Evolutionary conservation across 2,888 invertebrate species (phyloP).

Genomic region (Phorcus lineatus): DNA sequence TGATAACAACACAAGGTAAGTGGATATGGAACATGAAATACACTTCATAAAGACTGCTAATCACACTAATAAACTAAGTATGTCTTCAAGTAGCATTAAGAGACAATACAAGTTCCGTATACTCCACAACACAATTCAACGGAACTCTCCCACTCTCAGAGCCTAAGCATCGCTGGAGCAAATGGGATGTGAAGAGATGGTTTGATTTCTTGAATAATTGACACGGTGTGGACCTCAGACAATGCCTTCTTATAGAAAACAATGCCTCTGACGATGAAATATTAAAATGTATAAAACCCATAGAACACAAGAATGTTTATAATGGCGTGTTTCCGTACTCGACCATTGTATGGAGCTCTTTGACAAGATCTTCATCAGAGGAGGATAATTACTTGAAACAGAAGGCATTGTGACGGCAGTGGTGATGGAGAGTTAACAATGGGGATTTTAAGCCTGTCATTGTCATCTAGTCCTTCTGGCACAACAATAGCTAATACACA

Average conservation of each 20-base stretch:
- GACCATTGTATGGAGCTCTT: not conserved
- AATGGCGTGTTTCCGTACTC: not conserved
- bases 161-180: not conserved
- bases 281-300: slow-evolving; percentile 5
- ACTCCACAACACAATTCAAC: too few relatives aligned
- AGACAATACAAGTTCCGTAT: too few relatives aligned
- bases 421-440: not conserved
- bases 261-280: not conserved
- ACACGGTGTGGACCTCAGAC: not conserved
- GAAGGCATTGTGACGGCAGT: not conserved
- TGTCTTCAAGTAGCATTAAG: too few relatives aligned
- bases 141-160: too few relatives aligned
- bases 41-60: too few relatives aligned
- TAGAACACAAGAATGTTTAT: not conserved
- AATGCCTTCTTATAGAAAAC: not conserved
- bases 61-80: too few relatives aligned
- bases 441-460: not conserved
- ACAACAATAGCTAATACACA: slow-evolving; percentile 6
- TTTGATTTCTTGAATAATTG: slow-evolving; percentile 14
- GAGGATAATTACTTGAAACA: not conserved
- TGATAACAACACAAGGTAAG: too few relatives aligned
- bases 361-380: not conserved
- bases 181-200: not conserved
- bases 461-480: not conserved
- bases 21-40: too few relatives aligned